A percentile compares a stretch with the other conserved stretches of the same genome.
These are phyloP conservation scores for Urocitellus parryii DNA, from an alignment of 2,113 vertebrate genomes.

Conservation along the genomic window DNA sequence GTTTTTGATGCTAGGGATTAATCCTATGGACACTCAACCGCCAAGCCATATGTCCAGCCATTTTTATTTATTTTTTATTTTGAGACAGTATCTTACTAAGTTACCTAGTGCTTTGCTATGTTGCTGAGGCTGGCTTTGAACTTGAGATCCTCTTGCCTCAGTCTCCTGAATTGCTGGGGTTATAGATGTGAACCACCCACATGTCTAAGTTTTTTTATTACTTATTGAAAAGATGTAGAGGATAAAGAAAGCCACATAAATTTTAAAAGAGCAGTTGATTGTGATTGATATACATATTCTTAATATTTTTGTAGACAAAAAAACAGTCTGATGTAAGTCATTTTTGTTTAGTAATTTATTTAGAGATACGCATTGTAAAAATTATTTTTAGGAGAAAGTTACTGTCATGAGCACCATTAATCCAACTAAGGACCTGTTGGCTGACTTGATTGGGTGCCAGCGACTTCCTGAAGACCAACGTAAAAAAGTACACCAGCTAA, in stretches of 20 bases:
- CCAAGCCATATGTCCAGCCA: no score
- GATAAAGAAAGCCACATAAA: neutral
- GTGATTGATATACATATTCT: neutral
- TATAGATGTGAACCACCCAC: no score
- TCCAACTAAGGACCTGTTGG: conserved; percentile 98
- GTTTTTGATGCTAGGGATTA: no score
- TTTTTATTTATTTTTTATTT: no score
- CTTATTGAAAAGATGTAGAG: conserved; percentile 13
- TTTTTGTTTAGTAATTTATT: conserved; percentile 53
- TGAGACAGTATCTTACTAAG: no score
- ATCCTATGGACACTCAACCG: no score
- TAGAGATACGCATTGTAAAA: conserved; percentile 78
- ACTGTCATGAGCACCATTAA: conserved; percentile 99
- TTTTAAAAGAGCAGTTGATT: neutral
- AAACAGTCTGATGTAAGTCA: conserved; percentile 38
- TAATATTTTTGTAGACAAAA: neutral
- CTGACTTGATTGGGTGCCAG: conserved; percentile 97
- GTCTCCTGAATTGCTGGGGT: no score
- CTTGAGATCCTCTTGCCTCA: no score
- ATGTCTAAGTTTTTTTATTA: neutral
- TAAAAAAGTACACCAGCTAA: conserved; percentile 99
- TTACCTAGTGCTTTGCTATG: no score
- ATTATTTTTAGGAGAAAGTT: conserved; percentile 96
- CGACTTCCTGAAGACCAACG: conserved; percentile 99
- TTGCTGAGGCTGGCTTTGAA: no score